Evolutionary conservation across 2,888 invertebrate species (phyloP).

Genomic region (Amorpha juglandis): DNA sequence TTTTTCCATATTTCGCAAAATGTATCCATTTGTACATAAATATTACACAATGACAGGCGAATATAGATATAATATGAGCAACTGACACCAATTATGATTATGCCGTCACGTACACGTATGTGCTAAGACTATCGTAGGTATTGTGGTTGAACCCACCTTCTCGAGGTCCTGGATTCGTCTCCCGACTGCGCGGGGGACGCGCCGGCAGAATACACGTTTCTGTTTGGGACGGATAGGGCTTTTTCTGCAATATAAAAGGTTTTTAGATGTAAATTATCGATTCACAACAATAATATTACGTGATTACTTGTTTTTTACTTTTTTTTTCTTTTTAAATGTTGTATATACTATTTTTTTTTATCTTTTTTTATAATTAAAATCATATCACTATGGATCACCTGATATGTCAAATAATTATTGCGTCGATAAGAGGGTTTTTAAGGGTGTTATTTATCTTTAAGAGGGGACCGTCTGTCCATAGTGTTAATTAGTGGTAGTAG

Average conservation of each 20-base stretch:
- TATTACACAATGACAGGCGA: neutral
- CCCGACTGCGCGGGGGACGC: conserved; percentile 81
- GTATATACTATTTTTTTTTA: too few species aligned
- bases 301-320: too few species aligned
- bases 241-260: conserved; percentile 62
- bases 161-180: conserved; percentile 79
- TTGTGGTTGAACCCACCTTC: conserved; percentile 61
- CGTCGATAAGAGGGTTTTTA: too few species aligned
- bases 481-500: neutral
- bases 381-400: too few species aligned
- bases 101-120: neutral
- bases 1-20: neutral
- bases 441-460: too few species aligned
- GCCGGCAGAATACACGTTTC: conserved; percentile 79
- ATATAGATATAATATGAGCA: neutral
- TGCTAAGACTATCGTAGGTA: neutral
- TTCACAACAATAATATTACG: too few species aligned
- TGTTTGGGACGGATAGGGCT: conserved; percentile 75
- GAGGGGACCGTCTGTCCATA: too few species aligned
- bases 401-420: too few species aligned
- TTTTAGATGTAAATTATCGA: too few species aligned
- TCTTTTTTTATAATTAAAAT: too few species aligned
- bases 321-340: too few species aligned
- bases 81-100: neutral
- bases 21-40: neutral